These are phyloP conservation scores for Paradisaea rubra DNA, from an alignment of 2,113 vertebrate species.

Conservation along the genomic window DNA sequence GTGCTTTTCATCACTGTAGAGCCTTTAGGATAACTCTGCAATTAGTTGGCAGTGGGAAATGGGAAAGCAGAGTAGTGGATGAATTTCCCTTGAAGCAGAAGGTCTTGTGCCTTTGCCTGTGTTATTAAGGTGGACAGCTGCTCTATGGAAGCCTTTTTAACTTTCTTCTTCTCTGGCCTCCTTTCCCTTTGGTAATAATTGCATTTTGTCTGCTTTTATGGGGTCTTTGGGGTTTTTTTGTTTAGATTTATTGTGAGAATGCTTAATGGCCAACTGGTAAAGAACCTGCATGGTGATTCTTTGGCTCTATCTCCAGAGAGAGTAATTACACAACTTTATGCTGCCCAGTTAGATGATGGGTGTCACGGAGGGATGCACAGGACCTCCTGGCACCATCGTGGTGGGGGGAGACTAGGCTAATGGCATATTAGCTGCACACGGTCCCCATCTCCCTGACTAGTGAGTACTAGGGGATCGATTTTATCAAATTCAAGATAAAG, in stretches of 20 bases:
- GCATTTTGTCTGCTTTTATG: neutral
- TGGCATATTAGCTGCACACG: rapidly evolving
- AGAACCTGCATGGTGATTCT: neutral
- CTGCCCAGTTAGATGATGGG: neutral
- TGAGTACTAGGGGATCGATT: neutral
- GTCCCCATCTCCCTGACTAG: neutral
- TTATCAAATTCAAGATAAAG: neutral
- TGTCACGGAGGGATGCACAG: neutral
- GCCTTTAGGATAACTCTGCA: neutral
- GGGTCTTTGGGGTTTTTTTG: neutral
- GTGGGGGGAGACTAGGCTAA: too few relatives aligned
- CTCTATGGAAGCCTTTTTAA: neutral
- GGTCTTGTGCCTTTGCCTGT: neutral
- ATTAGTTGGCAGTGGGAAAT: neutral
- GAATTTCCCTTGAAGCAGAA: neutral
- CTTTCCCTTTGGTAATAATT: neutral
- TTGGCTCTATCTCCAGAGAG: neutral
- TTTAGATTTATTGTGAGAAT: neutral
- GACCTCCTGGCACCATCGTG: neutral
- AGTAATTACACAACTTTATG: neutral
- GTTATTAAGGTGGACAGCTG: neutral
- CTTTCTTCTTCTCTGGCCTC: neutral
- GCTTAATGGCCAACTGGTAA: neutral
- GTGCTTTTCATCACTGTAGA: neutral
- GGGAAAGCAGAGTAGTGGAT: neutral